Percentiles rank a stretch among this genome's conserved stretches.
phyloP scores from a whole-genome alignment of 1,140 invertebrate genomes.

The Fopius arisanus region DNA sequence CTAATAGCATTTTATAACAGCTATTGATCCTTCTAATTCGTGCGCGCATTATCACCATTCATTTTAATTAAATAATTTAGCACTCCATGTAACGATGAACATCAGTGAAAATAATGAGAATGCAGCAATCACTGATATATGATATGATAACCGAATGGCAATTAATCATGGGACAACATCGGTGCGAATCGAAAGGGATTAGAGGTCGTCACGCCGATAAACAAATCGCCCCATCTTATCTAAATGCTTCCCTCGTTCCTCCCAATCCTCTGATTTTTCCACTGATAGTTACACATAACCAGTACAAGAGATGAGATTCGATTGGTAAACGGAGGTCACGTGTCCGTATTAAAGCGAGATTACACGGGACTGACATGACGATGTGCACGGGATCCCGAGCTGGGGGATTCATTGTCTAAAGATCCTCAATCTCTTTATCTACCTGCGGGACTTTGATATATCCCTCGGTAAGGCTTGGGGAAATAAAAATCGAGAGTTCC shows the following conservation, averaged over 20 bases:
- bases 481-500: neutral
- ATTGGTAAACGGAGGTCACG: neutral
- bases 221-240: conserved; percentile 34
- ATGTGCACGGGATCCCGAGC: neutral
- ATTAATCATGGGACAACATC: conserved; percentile 14
- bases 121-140: no score
- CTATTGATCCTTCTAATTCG: neutral
- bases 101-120: no score
- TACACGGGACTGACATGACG: neutral
- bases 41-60: conserved; percentile 32
- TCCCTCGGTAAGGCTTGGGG: neutral
- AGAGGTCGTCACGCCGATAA: conserved; percentile 18
- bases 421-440: neutral
- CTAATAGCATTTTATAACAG: neutral
- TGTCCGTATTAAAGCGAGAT: conserved; percentile 3
- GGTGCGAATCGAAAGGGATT: conserved; percentile 25
- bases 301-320: neutral
- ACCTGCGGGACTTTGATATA: neutral
- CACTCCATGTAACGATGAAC: no score
- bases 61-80: no score
- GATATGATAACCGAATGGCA: neutral
- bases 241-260: conserved; percentile 35
- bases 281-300: neutral
- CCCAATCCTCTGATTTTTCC: neutral
- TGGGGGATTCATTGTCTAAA: neutral